These are phyloP conservation scores for Mylabris sibirica DNA, from an alignment of 2,888 invertebrate species.

Conservation along the genomic window DNA sequence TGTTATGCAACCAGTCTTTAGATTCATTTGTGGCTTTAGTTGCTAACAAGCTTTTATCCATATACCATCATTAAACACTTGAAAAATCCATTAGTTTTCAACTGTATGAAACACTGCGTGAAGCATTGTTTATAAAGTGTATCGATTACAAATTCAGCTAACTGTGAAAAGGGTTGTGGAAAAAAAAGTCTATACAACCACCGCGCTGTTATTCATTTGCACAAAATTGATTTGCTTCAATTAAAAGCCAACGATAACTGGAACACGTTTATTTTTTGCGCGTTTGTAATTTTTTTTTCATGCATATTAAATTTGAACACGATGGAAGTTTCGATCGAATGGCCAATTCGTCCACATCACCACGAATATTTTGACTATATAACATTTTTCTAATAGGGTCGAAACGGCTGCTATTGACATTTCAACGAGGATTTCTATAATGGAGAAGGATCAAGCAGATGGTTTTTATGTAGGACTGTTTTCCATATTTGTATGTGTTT, in stretches of 20 bases:
- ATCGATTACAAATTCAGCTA: neutral
- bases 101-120: neutral
- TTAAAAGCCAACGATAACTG: conserved; percentile 19
- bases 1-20: neutral
- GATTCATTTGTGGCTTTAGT: neutral
- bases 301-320: conserved; percentile 17
- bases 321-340: neutral
- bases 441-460: conserved; percentile 18
- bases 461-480: conserved; percentile 20
- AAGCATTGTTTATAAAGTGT: no score
- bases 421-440: conserved; percentile 13
- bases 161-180: neutral
- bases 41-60: neutral
- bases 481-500: conserved; percentile 15
- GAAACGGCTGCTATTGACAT: conserved; percentile 23
- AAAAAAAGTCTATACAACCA: neutral
- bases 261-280: conserved; percentile 15
- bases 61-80: neutral
- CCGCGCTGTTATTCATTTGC: neutral
- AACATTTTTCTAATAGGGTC: neutral
- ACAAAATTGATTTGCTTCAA: conserved; percentile 25
- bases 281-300: conserved; percentile 20
- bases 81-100: neutral
- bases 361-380: neutral
- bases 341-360: neutral